A percentile compares a stretch with the other conserved stretches of the same genome.
phyloP scores from a whole-genome alignment of 2,797 vertebrate species.

The Acridotheres tristis region DNA sequence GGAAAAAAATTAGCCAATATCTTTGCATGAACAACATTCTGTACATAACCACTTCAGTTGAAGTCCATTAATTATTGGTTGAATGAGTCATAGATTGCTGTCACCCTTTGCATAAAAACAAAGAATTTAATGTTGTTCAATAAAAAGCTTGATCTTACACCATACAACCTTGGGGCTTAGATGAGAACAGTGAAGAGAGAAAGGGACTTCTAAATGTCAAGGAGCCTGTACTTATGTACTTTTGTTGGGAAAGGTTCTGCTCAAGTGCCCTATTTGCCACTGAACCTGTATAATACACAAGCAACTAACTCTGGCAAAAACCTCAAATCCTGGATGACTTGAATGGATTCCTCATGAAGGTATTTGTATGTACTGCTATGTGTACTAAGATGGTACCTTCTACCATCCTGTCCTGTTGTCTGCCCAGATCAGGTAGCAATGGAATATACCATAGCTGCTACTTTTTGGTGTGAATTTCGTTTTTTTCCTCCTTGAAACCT shows the following conservation, averaged over 20 bases:
- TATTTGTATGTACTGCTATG: background rate
- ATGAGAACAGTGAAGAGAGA: background rate
- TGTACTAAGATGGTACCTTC: background rate
- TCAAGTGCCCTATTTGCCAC: accelerated
- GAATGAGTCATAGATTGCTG: slow-evolving; percentile 8
- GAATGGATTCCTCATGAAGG: background rate
- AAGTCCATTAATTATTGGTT: slow-evolving; percentile 32
- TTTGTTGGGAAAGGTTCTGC: background rate
- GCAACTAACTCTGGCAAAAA: background rate
- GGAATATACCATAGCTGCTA: background rate
- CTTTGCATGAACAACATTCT: slow-evolving; percentile 11
- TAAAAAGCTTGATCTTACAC: background rate
- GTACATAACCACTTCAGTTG: background rate
- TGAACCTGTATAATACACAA: background rate
- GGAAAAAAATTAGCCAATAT: background rate
- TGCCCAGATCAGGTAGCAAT: background rate
- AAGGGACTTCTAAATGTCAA: background rate
- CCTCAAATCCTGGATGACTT: background rate
- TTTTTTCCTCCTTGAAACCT: background rate
- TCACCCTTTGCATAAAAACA: background rate
- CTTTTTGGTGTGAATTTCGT: background rate
- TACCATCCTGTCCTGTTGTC: background rate
- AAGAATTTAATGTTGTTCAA: background rate
- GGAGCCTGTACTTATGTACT: background rate
- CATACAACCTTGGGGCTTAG: background rate